Evolutionary conservation across 2,113 vertebrate genomes (phyloP).

Genomic region (Bagarius yarrelli): DNA sequence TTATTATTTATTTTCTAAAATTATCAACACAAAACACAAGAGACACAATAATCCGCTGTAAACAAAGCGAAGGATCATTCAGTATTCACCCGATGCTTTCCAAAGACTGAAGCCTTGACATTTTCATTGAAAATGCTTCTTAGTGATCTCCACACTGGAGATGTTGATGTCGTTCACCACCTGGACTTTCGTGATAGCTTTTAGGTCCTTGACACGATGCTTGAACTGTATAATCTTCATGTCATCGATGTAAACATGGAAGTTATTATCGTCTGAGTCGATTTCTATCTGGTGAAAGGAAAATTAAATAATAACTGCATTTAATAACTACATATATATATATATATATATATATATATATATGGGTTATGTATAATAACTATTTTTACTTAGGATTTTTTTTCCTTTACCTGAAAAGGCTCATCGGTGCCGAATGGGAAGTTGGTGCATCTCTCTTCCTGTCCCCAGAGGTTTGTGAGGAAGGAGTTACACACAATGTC

Average conservation of each 20-base stretch:
- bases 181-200: constrained; percentile 71
- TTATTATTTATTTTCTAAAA: constrained; percentile 18
- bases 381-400: too few relatives aligned
- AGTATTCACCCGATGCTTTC: not conserved
- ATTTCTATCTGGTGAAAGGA: constrained; percentile 72
- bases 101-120: constrained; percentile 4
- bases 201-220: constrained; percentile 70
- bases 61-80: constrained; percentile 44
- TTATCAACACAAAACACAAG: constrained; percentile 33
- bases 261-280: constrained; percentile 72
- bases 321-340: too few relatives aligned
- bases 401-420: constrained; percentile 73
- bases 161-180: constrained; percentile 72
- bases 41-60: constrained; percentile 35
- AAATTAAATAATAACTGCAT: not conserved
- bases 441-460: constrained; percentile 68
- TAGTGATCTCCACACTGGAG: constrained; percentile 74
- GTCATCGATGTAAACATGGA: constrained; percentile 73
- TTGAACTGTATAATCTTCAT: constrained; percentile 72
- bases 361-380: not conserved
- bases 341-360: not conserved
- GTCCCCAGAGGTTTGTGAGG: constrained; percentile 71
- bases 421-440: constrained; percentile 70
- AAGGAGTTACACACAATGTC: constrained; percentile 75
- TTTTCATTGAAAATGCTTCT: constrained; percentile 63